Base-by-base conservation (phyloP, 2,888 invertebrate species). In the Dyspetes luteomarginatus region DNA sequence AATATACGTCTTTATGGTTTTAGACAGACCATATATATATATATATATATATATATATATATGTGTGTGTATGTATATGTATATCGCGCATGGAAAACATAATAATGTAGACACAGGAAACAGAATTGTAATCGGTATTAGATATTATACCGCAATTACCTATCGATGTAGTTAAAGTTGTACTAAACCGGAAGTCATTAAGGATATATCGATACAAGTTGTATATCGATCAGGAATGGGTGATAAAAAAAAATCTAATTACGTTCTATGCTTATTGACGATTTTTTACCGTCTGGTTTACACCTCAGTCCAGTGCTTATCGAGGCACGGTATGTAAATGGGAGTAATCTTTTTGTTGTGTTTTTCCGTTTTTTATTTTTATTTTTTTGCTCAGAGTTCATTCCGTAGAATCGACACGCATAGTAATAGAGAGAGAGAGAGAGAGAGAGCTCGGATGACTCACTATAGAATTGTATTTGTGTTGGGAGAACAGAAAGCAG, bases 381-480 rank as follows among this genome's bases (percentile, higher is more conserved):
- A 15, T 9, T 28, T 56, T 55, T 56, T 55, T 41, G 84, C 84
- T 85, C 78, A 71, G 83, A 83, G 82, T 77, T 82, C 68, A 83
- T 86, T 87, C 85, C 85, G 85, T 84, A 84, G 88, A 86, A 85
- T 87, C 83, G 84, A 78, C 85, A 71, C 64, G 69, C 73, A n/a
- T n/a, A n/a, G n/a, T n/a, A n/a, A n/a, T n/a, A n/a, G n/a, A n/a
- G n/a, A n/a, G n/a, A n/a, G n/a, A n/a, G n/a, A n/a, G n/a, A 45
- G 55, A 48, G 30, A 62, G 64, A 45, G 52, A 69, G 50, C 43
- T 50, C 24, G 84, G 86, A 89, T 90, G 90, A 89, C 85, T 90
- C 90, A 90, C 86, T 82, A 83, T 78, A 80, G 88, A 84, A 88
- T 89, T 89, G 87, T 89, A 86, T 86, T 84, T 87, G 86, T 88